These are phyloP conservation scores for Dromas ardeola DNA, from an alignment of 2,113 vertebrate species.

Conservation along the genomic window DNA sequence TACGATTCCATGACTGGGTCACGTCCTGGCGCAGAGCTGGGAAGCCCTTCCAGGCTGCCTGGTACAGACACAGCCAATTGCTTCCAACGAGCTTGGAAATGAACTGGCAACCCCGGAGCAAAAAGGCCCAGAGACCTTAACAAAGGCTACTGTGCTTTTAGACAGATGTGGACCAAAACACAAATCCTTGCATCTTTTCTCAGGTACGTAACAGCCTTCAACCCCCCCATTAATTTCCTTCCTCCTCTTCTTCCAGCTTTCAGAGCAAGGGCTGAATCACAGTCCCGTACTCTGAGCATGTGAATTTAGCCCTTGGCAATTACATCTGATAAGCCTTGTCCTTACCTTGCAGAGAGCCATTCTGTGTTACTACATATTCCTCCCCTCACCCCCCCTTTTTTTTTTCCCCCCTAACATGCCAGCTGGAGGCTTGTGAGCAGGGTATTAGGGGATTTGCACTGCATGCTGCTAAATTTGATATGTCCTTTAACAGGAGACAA, in stretches of 20 bases:
- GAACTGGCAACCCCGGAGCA: not conserved
- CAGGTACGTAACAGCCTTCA: not conserved
- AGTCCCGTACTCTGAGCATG: not conserved
- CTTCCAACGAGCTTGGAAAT: not conserved
- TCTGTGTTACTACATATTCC: not conserved
- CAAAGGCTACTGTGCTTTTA: not conserved
- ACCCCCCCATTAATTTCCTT: not conserved
- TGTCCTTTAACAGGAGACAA: constrained; percentile 92
- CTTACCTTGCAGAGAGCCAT: not conserved
- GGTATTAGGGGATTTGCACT: constrained; percentile 79
- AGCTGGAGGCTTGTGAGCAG: constrained; percentile 42
- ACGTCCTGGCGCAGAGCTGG: not conserved
- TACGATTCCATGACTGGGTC: not conserved
- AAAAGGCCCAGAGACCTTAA: not conserved
- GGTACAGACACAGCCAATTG: not conserved
- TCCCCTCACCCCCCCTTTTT: not conserved
- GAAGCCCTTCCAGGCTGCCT: not conserved
- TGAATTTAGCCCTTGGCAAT: constrained; percentile 31
- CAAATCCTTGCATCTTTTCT: not conserved
- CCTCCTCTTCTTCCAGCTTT: not conserved
- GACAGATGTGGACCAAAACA: not conserved
- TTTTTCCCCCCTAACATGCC: not conserved
- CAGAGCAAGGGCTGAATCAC: not conserved
- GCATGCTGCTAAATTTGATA: constrained; percentile 88
- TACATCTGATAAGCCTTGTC: not conserved